Evolutionary conservation across 2,797 vertebrate species (phyloP).

Genomic region (Artibeus lituratus): DNA sequence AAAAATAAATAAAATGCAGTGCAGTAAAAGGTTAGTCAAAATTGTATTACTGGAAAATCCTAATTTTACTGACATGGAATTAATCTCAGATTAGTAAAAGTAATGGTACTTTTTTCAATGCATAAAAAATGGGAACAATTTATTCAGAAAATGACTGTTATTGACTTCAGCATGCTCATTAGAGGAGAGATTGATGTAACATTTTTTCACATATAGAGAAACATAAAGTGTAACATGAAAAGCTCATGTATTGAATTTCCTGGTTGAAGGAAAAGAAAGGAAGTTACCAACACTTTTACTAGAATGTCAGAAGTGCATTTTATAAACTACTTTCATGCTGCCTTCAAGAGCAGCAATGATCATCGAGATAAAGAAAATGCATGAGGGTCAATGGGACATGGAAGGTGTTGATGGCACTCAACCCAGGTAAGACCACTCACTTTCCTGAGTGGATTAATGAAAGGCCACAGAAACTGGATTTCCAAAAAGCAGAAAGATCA

Average conservation of each 20-base stretch:
- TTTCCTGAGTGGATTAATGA: background rate
- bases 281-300: background rate
- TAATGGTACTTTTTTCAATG: background rate
- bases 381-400: background rate
- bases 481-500: background rate
- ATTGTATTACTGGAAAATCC: background rate
- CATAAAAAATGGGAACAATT: background rate
- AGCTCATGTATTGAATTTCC: background rate
- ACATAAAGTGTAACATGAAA: background rate
- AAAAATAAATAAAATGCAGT: background rate
- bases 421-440: background rate
- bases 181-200: background rate
- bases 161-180: background rate
- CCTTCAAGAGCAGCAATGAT: background rate
- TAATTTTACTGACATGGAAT: background rate
- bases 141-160: background rate
- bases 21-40: background rate
- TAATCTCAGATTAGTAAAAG: background rate
- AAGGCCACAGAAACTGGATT: background rate
- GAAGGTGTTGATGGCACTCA: background rate
- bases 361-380: background rate
- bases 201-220: background rate
- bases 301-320: background rate
- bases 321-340: background rate
- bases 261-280: background rate